A percentile compares a stretch with the other conserved stretches of the same genome.
Evolutionary conservation across 2,888 invertebrate species (phyloP).

Genomic region (Synanthedon andrenaeformis): DNA sequence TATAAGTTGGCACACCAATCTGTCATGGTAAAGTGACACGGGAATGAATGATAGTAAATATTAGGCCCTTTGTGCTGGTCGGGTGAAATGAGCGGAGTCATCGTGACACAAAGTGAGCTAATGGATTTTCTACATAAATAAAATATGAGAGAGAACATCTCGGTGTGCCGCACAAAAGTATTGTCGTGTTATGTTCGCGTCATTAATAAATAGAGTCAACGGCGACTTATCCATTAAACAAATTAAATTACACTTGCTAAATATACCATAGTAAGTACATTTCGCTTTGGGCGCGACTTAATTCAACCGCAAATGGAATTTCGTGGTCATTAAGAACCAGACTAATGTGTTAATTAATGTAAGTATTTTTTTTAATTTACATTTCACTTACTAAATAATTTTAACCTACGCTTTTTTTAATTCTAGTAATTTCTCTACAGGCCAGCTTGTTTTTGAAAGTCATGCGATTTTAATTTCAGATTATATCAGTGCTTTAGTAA

Average conservation of each 20-base stretch:
- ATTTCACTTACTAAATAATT: background rate
- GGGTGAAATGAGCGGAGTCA: slow-evolving; percentile 23
- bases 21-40: slow-evolving; percentile 38
- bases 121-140: slow-evolving; percentile 25
- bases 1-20: slow-evolving; percentile 15
- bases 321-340: slow-evolving; percentile 6
- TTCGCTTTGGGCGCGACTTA: slow-evolving; percentile 4
- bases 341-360: slow-evolving; percentile 6
- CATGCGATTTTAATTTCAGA: too few species aligned
- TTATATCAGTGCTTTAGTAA: too few species aligned
- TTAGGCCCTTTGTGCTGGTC: slow-evolving; percentile 20
- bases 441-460: too few species aligned
- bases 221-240: slow-evolving; percentile 31
- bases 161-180: background rate
- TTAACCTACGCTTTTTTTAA: too few species aligned
- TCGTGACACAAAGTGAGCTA: slow-evolving; percentile 19
- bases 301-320: slow-evolving; percentile 4
- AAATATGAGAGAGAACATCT: slow-evolving; percentile 8
- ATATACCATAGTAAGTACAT: slow-evolving; percentile 7
- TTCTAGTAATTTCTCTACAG: too few species aligned
- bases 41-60: slow-evolving; percentile 54
- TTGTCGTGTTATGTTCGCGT: background rate
- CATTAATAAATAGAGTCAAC: background rate
- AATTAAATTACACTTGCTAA: slow-evolving; percentile 38
- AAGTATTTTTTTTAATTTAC: slow-evolving; percentile 5